Evolutionary conservation across 2,113 vertebrate species (phyloP), one percentile per base, ranked within the genome.

Genomic region (Hiodon tergisus): DNA sequence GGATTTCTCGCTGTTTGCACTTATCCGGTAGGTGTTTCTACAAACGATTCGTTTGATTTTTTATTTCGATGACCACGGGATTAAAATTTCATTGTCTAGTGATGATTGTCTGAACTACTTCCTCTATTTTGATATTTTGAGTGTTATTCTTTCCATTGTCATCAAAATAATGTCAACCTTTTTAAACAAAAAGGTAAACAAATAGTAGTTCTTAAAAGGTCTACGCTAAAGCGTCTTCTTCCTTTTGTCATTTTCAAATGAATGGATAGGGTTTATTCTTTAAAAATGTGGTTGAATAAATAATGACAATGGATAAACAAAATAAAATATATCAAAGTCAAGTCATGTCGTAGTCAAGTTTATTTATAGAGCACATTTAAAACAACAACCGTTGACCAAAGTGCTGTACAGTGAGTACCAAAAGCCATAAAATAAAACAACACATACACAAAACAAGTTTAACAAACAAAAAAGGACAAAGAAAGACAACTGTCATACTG

Each of bases 1-100:
- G 85, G 86, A 88, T 87, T 85, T 87, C 78, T 82, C 75, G 70
- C 71, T 60, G 77, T 79, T 83, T 81, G 75, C 86, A 89, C 87
- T 91, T 90, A 90, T 90, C 87, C 89, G 86, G 88, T 88, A 88
- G 88, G 87, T 90, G 86, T 86, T 88, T 88, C 88, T 90, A 78
- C 81, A 85, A 86, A 76, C 80, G 79, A 83, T 85, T 71, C 83
- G 74, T 86, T 86, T 76, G 53, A 61, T 72, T 69, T 77, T 75
- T 87, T 83, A 78, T 81, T 83, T 86, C 85, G 79, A 89, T 89
- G 85, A 88, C 87, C 86, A 83, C 86, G 82, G 83, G 87, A 88
- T 87, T 89, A 84, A 83, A 80, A 83, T 81, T 10, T 72, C 85
- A 89, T 87, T 89, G 89, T 89, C 82, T 81, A 71, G 48, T 82